Evolutionary conservation across 2,113 vertebrate genomes (phyloP), one percentile per base, ranked within the genome.

Genomic region (Progne subis): DNA sequence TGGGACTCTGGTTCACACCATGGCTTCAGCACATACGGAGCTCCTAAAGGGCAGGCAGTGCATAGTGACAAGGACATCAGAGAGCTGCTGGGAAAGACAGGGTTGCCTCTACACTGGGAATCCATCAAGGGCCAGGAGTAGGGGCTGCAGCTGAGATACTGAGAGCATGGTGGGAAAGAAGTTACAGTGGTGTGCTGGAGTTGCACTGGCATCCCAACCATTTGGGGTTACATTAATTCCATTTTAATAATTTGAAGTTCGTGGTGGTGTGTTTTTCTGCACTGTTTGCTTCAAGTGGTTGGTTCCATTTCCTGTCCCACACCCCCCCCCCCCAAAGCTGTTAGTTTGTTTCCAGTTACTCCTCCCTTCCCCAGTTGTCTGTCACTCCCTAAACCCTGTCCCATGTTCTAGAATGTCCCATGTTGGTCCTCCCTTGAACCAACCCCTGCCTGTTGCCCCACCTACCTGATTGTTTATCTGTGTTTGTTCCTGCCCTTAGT

Each of bases 61-160:
- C 0, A 0, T 18, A 5, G 37, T 37, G 37, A n/a, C 1, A 1
- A 75, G 14, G 34, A 11, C 0, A 0, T 26, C 16, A 44, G 32
- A 56, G n/a, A 68, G 21, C 8, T 60, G 9, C 6, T 84, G 18
- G 29, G 44, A 57, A 67, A 60, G 19, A 17, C 1, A 3, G 2
- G 10, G 4, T 8, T 64, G 6, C 46, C 11, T 68, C 18, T 10
- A 2, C 0, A 0, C 4, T 24, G 12, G 5, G 5, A 9, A 11
- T 2, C 0, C 20, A 23, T n/a, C 25, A 55, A 19, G 31, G 18
- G 50, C 12, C 63, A 39, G 41, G 39, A 77, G 49, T 0, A 75
- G 24, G 26, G 0, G 0, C 5, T 85, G 55, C 18, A 70, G 6
- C 8, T 37, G 18, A 41, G 34, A 20, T 1, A 3, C 31, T 25